phyloP scores from a whole-genome alignment of 1,140 invertebrate species.

The Drosophila lini region DNA sequence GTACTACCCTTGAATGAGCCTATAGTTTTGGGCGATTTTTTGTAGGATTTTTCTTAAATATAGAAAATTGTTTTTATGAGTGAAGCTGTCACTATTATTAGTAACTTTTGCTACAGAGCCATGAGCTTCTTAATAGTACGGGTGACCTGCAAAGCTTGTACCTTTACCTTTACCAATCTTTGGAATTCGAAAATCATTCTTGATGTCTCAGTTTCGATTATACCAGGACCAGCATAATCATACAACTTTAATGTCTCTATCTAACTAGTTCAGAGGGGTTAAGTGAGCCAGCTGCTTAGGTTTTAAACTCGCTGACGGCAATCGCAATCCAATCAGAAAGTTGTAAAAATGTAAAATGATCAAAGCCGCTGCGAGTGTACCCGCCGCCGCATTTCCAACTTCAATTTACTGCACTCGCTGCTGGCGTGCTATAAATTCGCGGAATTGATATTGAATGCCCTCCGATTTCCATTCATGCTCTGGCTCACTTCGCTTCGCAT shows the following conservation, averaged over 20 bases:
- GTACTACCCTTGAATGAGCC: too few species aligned
- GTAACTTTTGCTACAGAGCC: too few species aligned
- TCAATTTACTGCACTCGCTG: conserved; percentile 62
- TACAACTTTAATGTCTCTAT: conserved; percentile 13
- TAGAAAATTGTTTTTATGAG: too few species aligned
- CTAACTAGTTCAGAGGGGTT: background rate
- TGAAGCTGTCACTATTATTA: too few species aligned
- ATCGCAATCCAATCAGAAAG: conserved; percentile 51
- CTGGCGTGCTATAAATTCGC: conserved; percentile 65
- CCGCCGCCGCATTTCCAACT: conserved; percentile 28
- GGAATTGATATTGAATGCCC: conserved; percentile 64
- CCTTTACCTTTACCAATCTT: too few species aligned
- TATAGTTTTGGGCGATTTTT: too few species aligned
- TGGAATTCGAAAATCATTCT: too few species aligned
- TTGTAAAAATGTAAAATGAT: conserved; percentile 50
- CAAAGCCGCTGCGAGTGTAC: conserved; percentile 24
- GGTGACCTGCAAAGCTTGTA: too few species aligned
- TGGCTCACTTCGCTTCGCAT: conserved; percentile 17
- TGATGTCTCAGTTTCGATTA: too few species aligned
- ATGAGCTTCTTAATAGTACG: too few species aligned
- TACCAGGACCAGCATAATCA: background rate
- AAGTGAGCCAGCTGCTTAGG: conserved; percentile 28
- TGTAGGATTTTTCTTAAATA: too few species aligned
- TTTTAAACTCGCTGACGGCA: conserved; percentile 24
- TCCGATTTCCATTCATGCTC: conserved; percentile 11